phyloP scores from a whole-genome alignment of 2,113 vertebrate genomes.

The mouse (Mus musculus) region DNA sequence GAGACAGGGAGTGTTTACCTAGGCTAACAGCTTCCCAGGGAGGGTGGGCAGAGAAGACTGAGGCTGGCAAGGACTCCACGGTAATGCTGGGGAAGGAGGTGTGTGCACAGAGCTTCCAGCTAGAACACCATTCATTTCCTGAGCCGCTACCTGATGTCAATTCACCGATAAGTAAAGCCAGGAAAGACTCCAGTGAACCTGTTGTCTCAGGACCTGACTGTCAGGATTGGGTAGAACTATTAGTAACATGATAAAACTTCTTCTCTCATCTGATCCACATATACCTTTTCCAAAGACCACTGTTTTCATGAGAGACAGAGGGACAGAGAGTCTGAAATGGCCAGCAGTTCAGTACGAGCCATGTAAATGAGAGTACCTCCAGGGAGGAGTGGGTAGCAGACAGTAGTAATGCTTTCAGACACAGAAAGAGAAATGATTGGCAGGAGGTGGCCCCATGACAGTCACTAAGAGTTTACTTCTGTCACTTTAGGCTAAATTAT shows the following conservation, averaged over 20 bases:
- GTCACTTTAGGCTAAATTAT: neutral
- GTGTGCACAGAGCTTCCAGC: neutral
- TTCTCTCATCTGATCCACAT: neutral
- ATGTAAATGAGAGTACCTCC: neutral
- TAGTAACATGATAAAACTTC: neutral
- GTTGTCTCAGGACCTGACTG: accelerated
- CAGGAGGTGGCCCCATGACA: neutral
- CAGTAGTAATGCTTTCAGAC: neutral
- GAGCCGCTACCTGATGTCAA: accelerated
- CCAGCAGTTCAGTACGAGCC: neutral
- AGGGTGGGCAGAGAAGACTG: constrained; percentile 52
- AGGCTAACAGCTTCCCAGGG: constrained; percentile 76
- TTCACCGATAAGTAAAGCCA: no score
- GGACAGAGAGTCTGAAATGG: neutral
- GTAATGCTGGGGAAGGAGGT: neutral
- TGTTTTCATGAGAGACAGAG: neutral
- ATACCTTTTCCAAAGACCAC: neutral
- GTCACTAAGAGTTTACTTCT: neutral
- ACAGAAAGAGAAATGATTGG: neutral
- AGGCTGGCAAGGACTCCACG: constrained; percentile 34
- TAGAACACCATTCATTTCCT: neutral
- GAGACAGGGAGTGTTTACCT: constrained; percentile 75
- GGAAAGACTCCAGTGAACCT: no score
- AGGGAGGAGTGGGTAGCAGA: accelerated
- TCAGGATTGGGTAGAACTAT: neutral